Evolutionary conservation across 2,113 vertebrate genomes (phyloP).

Genomic region (Strix uralensis): DNA sequence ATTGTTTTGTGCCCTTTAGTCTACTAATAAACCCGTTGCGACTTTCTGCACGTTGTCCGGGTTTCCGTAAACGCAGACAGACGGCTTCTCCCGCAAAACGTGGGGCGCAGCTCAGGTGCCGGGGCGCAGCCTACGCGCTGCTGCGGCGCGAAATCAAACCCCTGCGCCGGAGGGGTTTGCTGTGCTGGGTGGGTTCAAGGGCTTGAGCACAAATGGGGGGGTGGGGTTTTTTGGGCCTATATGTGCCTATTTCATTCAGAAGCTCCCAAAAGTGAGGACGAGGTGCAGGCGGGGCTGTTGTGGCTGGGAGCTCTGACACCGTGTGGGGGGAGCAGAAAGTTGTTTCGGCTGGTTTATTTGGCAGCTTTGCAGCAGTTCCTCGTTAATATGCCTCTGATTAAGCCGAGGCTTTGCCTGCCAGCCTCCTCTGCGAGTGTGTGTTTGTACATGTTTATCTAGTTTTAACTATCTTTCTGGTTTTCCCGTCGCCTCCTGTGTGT

Average conservation of each 20-base stretch:
- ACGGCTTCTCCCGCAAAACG: background rate
- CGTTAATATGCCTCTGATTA: background rate
- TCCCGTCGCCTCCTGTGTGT: background rate
- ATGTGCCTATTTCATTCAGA: background rate
- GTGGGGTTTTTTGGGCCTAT: too few species aligned
- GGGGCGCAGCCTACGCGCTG: accelerated
- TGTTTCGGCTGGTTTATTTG: background rate
- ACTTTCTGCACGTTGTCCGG: accelerated
- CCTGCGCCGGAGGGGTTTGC: background rate
- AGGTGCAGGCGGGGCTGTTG: background rate
- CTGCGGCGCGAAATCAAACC: too few species aligned
- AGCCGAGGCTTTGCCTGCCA: background rate
- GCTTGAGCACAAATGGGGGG: background rate
- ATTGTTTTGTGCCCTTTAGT: background rate
- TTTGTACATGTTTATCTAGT: background rate
- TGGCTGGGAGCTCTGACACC: background rate
- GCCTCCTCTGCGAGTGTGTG: background rate
- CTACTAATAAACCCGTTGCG: background rate
- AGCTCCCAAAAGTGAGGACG: background rate
- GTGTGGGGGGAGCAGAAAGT: background rate
- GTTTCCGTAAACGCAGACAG: accelerated
- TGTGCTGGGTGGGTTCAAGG: background rate
- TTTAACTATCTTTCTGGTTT: background rate
- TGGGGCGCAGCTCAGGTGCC: background rate
- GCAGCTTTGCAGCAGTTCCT: background rate